phyloP scores from a whole-genome alignment of 2,888 invertebrate species.

The Rhaphigaster nebulosa region DNA sequence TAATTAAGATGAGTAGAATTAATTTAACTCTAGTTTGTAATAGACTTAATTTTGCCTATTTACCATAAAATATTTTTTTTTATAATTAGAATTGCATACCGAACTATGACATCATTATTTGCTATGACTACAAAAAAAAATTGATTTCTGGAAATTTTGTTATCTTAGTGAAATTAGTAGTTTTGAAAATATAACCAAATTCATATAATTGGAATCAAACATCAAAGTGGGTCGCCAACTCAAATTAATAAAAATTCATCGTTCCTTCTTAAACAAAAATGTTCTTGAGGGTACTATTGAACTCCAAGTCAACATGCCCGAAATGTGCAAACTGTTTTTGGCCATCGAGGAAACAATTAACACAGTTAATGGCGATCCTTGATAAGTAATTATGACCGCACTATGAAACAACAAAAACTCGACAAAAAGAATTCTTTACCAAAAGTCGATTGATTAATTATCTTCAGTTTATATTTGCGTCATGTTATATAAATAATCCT shows the following conservation, averaged over 20 bases:
- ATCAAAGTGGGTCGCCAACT: neutral
- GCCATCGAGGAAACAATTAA: neutral
- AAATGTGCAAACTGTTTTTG: neutral
- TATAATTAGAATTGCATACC: too few relatives aligned
- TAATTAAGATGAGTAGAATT: too few relatives aligned
- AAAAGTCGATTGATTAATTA: too few relatives aligned
- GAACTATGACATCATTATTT: too few relatives aligned
- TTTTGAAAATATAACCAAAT: neutral
- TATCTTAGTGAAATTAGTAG: neutral
- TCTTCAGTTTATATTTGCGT: too few relatives aligned
- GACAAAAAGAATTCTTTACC: neutral
- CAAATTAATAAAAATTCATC: neutral
- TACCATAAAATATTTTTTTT: neutral
- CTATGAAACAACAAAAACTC: neutral
- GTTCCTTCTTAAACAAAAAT: neutral
- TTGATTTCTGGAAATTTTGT: too few relatives aligned
- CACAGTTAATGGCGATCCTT: neutral
- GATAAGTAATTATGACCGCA: neutral
- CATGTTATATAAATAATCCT: too few relatives aligned
- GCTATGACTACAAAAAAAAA: too few relatives aligned
- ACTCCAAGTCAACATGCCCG: too few relatives aligned
- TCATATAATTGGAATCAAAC: neutral
- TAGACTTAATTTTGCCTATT: neutral
- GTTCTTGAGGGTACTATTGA: too few relatives aligned
- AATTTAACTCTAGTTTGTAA: neutral